These are phyloP conservation scores for Papilio polyxenes DNA, from an alignment of 1,140 invertebrate genomes.

Conservation along the genomic window DNA sequence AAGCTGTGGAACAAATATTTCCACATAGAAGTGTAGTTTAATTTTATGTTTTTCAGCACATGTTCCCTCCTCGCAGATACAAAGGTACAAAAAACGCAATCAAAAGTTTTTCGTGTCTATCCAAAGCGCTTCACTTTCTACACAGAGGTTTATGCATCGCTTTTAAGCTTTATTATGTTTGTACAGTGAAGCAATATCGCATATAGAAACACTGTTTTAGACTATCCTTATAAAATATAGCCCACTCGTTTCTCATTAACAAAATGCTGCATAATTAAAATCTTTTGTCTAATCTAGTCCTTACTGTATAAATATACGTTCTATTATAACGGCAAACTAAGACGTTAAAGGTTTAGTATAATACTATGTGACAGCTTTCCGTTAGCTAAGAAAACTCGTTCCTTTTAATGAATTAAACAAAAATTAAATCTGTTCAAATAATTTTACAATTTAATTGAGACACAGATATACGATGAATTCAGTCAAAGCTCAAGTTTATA, in stretches of 20 bases:
- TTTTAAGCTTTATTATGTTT: conserved; percentile 35
- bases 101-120: conserved; percentile 22
- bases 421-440: too few relatives aligned
- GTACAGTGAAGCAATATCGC: conserved; percentile 23
- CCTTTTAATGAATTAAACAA: too few relatives aligned
- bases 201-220: not conserved
- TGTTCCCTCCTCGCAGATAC: not conserved
- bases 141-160: conserved; percentile 27
- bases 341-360: too few relatives aligned
- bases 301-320: not conserved
- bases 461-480: too few relatives aligned
- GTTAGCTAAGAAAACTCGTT: too few relatives aligned
- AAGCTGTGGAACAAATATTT: conserved; percentile 1
- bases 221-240: not conserved
- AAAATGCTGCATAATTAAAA: not conserved
- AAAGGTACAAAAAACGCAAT: conserved; percentile 24
- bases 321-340: too few relatives aligned
- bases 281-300: not conserved
- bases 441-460: too few relatives aligned
- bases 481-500: too few relatives aligned
- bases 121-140: conserved; percentile 19
- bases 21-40: not conserved
- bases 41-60: conserved; percentile 12
- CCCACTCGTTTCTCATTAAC: not conserved
- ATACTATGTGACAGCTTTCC: too few relatives aligned